Base-by-base conservation (phyloP, 2,888 invertebrate genomes). In the Lycophotia porphyrea region DNA sequence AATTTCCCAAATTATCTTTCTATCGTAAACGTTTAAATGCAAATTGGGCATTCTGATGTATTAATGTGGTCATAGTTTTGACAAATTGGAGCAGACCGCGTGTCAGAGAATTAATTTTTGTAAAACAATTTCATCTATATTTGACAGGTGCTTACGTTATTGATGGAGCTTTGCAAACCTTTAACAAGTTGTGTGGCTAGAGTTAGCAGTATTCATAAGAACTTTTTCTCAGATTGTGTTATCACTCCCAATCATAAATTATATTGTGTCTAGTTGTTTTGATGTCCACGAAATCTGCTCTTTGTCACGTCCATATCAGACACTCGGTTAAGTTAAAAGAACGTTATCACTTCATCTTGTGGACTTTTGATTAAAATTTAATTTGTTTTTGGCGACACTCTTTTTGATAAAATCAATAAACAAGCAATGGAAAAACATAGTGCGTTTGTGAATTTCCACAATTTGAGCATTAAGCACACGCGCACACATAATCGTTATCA, bases 21-120 rank as follows among this genome's bases (percentile, higher is more conserved):
- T 93, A 92, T 93, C 93, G 88, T 92, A 91, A 93, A 92, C 93
- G 92, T 94, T 95, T 94, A 94, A 95, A 96, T 96, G 95, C 94
- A 95, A 96, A 96, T 95, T 94, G 92, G 89, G 88, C 90, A 92
- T 91, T 90, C 91, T 94, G 91, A 93, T 93, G 90, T 93, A 93
- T 94, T 94, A 94, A 94, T 94, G 91, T 91, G 92, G 90, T 91
- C 92, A 91, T 90, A 91, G 92, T 94, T 94, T 92, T 94, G 93
- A 95, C 94, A 93, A 93, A 95, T 95, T 92, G 91, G 88, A 85
- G 87, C 85, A 83, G 86, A 86, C 86, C 88, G 87, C 87, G 88
- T 87, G 89, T 92, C 88, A 89, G 89, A 84, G 89, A 91, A 93
- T 92, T 92, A 91, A 91, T 93, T 91, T 90, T 78, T 15, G 81